A percentile compares a stretch with the other conserved stretches of the same genome.
phyloP scores from a whole-genome alignment of 2,888 invertebrate species.

The Lasioglossum marginatum region DNA sequence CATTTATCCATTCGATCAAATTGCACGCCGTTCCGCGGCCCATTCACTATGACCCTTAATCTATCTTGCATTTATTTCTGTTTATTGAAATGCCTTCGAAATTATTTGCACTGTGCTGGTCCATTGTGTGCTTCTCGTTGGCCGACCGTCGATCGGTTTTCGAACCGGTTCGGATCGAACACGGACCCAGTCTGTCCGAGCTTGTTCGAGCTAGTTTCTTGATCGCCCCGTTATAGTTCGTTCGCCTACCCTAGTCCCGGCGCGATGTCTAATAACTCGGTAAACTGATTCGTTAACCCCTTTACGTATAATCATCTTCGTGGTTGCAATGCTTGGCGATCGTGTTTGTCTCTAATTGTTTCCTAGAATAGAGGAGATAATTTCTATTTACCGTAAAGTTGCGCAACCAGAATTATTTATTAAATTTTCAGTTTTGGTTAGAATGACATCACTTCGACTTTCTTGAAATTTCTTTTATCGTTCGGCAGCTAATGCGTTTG shows the following conservation, averaged over 20 bases:
- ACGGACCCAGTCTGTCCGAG: not conserved
- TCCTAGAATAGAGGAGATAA: not conserved
- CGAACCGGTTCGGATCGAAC: not conserved
- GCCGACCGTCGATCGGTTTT: slow-evolving; percentile 1
- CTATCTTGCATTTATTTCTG: slow-evolving; percentile 57
- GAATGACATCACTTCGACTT: not conserved
- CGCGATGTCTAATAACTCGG: not conserved
- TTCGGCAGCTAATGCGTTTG: not conserved
- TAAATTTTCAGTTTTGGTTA: not conserved
- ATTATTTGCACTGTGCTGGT: slow-evolving; percentile 41
- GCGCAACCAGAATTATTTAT: not conserved
- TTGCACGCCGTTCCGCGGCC: slow-evolving; percentile 45
- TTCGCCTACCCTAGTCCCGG: not conserved
- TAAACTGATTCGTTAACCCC: not conserved
- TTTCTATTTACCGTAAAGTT: not conserved
- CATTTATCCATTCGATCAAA: slow-evolving; percentile 60
- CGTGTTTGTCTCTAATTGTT: not conserved
- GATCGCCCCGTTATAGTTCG: not conserved
- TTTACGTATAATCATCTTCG: not conserved
- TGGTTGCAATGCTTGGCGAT: not conserved
- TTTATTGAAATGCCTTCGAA: slow-evolving; percentile 55
- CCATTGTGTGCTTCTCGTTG: slow-evolving; percentile 40
- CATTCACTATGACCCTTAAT: slow-evolving; percentile 52
- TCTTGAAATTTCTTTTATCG: no score
- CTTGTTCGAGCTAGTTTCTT: not conserved